phyloP scores from a whole-genome alignment of 2,113 vertebrate species.

The Bettongia penicillata region DNA sequence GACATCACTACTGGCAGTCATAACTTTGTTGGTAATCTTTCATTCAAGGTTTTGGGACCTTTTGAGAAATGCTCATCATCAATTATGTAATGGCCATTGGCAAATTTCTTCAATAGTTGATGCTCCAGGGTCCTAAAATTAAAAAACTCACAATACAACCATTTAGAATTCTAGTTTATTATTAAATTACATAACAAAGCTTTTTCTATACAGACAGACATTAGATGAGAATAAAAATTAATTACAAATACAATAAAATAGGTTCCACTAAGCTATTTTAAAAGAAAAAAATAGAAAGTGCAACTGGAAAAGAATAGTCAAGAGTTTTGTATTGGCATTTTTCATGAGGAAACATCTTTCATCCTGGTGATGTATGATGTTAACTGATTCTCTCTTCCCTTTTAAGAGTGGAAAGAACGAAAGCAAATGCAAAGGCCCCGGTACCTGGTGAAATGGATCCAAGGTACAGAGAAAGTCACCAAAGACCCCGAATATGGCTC shows the following conservation, averaged over 20 bases:
- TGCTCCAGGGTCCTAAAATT: background rate
- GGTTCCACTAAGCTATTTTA: conserved; percentile 79
- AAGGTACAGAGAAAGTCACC: conserved; percentile 45
- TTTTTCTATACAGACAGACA: conserved; percentile 86
- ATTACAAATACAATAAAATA: conserved; percentile 86
- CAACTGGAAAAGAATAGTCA: conserved; percentile 79
- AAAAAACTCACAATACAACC: conserved; percentile 67
- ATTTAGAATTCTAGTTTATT: conserved; percentile 88
- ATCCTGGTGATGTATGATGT: conserved; percentile 35
- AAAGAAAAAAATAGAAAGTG: conserved; percentile 85
- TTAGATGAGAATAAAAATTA: conserved; percentile 85
- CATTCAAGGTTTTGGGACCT: background rate
- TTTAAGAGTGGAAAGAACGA: conserved; percentile 6
- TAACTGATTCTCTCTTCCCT: conserved; percentile 37
- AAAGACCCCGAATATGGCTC: conserved; percentile 54
- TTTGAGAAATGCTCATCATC: background rate
- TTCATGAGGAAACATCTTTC: conserved; percentile 67
- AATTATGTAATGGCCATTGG: background rate
- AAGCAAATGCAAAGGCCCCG: conserved; percentile 21
- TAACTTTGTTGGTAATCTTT: background rate
- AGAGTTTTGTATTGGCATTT: conserved; percentile 59
- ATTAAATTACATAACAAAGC: conserved; percentile 91
- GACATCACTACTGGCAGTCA: background rate
- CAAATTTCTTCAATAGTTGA: background rate
- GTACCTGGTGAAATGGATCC: conserved; percentile 16